Percentiles rank a stretch among this genome's conserved stretches.
phyloP scores from a whole-genome alignment of 1,140 invertebrate species.

The Lanistes nyassanus region DNA sequence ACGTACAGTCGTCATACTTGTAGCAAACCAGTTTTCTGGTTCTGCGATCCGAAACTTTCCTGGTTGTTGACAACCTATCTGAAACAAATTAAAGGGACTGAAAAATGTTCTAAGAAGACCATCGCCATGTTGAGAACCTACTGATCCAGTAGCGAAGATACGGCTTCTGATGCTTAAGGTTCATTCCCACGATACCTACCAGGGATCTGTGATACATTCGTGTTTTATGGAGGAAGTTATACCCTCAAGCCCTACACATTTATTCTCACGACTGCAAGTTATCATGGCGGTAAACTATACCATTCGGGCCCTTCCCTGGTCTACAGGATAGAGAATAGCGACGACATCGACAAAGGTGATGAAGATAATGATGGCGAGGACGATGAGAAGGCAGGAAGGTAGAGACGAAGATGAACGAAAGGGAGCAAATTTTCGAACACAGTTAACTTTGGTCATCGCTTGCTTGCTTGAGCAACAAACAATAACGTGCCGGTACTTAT shows the following conservation, averaged over 20 bases:
- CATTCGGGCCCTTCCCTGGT: not conserved
- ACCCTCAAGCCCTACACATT: not conserved
- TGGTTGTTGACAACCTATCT: too few relatives aligned
- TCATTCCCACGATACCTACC: too few relatives aligned
- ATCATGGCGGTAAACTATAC: not conserved
- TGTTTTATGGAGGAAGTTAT: not conserved
- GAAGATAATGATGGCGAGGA: not conserved
- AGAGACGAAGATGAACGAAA: not conserved
- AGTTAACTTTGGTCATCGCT: too few relatives aligned
- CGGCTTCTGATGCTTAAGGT: too few relatives aligned
- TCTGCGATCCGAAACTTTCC: too few relatives aligned
- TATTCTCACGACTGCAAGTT: not conserved
- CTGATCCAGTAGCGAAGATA: too few relatives aligned
- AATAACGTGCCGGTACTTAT: not conserved
- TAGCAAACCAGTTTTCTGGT: too few relatives aligned
- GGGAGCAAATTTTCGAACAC: not conserved
- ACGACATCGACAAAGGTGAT: not conserved
- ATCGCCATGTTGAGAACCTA: too few relatives aligned
- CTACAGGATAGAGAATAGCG: not conserved
- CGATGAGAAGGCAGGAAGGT: not conserved
- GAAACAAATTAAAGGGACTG: too few relatives aligned
- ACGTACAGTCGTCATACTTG: too few relatives aligned
- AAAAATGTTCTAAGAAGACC: too few relatives aligned
- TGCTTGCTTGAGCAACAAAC: not conserved
- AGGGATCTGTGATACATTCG: not conserved